Percentiles rank a stretch among this genome's conserved stretches.
Conservation (phyloP, 2,113 vertebrate species). For the Pseudonaja textilis region DNA sequence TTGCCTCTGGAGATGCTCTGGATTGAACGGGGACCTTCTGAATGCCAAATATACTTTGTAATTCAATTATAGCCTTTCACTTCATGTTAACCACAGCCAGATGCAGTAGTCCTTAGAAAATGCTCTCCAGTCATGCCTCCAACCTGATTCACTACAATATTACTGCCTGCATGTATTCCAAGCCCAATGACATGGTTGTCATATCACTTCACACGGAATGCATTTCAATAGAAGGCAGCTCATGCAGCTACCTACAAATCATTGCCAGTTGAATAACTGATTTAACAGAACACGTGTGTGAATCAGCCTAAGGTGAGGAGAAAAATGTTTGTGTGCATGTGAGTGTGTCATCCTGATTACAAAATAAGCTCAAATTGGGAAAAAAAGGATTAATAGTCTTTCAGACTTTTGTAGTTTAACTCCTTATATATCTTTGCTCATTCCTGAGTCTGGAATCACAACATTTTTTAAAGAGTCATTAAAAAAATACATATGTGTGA, state of each 20-base stretch:
- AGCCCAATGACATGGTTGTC: background rate
- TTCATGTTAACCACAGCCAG: background rate
- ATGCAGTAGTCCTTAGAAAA: no score
- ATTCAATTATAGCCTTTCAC: background rate
- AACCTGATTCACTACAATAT: background rate
- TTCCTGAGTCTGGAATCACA: background rate
- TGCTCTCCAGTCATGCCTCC: background rate
- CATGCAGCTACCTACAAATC: background rate
- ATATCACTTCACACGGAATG: background rate
- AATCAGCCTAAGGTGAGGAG: background rate
- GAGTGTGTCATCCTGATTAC: background rate
- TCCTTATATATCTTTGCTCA: background rate
- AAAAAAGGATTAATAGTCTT: background rate
- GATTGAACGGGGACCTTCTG: background rate
- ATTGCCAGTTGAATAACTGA: background rate
- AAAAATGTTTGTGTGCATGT: background rate
- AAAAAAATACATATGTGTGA: background rate
- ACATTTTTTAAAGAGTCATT: background rate
- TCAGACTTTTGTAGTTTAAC: background rate
- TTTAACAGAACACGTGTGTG: background rate
- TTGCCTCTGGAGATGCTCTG: background rate
- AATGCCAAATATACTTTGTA: background rate
- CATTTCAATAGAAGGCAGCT: background rate
- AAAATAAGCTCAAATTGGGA: background rate
- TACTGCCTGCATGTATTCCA: background rate